These are phyloP conservation scores for Rhopilema esculentum DNA, from an alignment of 30 jellyfish, hydroid and myxozoan species.

Conservation along the genomic window DNA sequence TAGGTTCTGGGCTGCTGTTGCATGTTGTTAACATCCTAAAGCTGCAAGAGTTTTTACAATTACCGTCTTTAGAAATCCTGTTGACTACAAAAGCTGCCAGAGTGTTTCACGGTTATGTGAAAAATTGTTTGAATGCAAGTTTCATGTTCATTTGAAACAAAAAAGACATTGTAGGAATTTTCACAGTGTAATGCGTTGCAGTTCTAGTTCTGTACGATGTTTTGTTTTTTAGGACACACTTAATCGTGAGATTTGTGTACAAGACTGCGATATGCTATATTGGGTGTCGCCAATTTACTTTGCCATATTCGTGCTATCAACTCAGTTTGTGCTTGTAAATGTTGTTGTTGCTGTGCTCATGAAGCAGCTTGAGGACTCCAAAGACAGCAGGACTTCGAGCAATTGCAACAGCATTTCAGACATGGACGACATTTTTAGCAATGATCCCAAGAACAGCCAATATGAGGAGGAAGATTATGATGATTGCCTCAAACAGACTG, in stretches of 20 bases:
- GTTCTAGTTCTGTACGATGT: too few species aligned
- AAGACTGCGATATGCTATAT: conserved; percentile 85
- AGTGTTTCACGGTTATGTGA: too few species aligned
- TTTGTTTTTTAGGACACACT: conserved; percentile 78
- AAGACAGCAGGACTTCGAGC: conserved; percentile 50
- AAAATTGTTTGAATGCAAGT: too few species aligned
- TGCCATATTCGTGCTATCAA: conserved; percentile 90
- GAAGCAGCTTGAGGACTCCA: conserved; percentile 97
- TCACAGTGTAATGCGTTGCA: too few species aligned
- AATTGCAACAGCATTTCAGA: conserved; percentile 39
- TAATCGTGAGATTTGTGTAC: conserved; percentile 78
- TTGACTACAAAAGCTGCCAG: too few species aligned
- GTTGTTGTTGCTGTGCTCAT: conserved; percentile 98
- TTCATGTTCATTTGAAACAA: too few species aligned
- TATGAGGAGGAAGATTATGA: conserved; percentile 34
- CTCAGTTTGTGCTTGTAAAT: conserved; percentile 96
- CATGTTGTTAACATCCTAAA: too few species aligned
- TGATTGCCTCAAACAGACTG: not conserved
- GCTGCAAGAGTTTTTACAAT: too few species aligned
- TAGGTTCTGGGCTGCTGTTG: too few species aligned
- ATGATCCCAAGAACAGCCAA: conserved; percentile 31
- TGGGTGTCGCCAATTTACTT: conserved; percentile 92
- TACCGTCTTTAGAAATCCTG: too few species aligned
- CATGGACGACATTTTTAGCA: conserved; percentile 53
- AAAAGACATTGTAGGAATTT: too few species aligned